Conservation (phyloP, 2,888 invertebrate genomes). For the Xestobium rufovillosum region DNA sequence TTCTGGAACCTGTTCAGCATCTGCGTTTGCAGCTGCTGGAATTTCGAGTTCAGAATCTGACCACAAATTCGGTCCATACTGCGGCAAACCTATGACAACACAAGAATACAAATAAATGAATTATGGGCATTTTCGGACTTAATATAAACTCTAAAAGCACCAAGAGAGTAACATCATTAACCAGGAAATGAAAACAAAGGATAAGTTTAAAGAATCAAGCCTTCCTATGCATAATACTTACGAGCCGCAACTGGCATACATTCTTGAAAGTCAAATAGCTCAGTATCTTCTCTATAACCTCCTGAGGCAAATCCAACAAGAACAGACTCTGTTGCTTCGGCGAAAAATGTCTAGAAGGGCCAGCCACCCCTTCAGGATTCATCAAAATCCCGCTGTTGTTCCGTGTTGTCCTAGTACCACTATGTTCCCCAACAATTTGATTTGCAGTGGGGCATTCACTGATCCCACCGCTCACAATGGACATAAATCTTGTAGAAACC, state of each 20-base stretch:
- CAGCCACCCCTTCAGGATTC: slow-evolving; percentile 9
- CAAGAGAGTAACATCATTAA: too few relatives aligned
- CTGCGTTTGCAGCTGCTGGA: slow-evolving; percentile 76
- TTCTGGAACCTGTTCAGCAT: slow-evolving; percentile 78
- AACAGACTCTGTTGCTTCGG: slow-evolving; percentile 36
- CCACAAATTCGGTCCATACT: slow-evolving; percentile 75
- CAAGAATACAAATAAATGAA: neutral
- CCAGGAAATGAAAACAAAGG: too few relatives aligned
- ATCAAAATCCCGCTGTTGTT: slow-evolving; percentile 8
- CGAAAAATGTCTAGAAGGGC: slow-evolving; percentile 25
- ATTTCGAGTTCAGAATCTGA: slow-evolving; percentile 73
- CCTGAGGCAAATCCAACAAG: slow-evolving; percentile 69
- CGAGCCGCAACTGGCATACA: slow-evolving; percentile 71
- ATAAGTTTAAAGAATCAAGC: too few relatives aligned
- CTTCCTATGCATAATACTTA: too few relatives aligned
- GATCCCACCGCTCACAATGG: slow-evolving; percentile 42
- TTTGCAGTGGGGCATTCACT: slow-evolving; percentile 33
- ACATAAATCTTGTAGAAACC: slow-evolving; percentile 51
- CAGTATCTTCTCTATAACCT: slow-evolving; percentile 73
- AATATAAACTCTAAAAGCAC: too few relatives aligned
- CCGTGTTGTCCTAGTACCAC: slow-evolving; percentile 13
- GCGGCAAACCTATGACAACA: slow-evolving; percentile 62
- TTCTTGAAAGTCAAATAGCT: slow-evolving; percentile 67
- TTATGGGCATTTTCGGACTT: too few relatives aligned
- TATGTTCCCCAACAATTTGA: slow-evolving; percentile 19